These are phyloP conservation scores for Tokudaia tokunoshimensis DNA, from an alignment of 2,797 vertebrate genomes.

Conservation along the genomic window DNA sequence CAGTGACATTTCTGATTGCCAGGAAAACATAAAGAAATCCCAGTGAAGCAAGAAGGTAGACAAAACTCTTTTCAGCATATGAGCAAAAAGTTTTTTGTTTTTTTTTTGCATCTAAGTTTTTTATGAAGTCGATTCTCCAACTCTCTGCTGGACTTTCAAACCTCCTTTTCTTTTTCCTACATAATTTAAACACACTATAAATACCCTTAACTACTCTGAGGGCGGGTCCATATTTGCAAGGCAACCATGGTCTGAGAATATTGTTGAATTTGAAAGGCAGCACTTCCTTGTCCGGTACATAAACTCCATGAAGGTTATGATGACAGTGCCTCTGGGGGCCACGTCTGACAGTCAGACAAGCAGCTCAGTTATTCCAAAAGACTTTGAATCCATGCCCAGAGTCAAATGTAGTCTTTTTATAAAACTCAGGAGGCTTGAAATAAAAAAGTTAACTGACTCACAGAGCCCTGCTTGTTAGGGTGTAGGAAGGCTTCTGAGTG, in stretches of 20 bases:
- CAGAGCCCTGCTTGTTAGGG: slow-evolving; percentile 11
- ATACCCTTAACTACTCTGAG: slow-evolving; percentile 16
- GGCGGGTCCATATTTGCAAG: slow-evolving; percentile 58
- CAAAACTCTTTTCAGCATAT: slow-evolving; percentile 41
- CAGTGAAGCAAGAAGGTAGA: slow-evolving; percentile 48
- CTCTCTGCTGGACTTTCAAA: slow-evolving; percentile 56
- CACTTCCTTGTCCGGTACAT: slow-evolving; percentile 43
- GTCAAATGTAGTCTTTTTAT: slow-evolving; percentile 50
- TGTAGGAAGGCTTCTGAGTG: neutral
- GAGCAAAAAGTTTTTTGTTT: slow-evolving; percentile 62
- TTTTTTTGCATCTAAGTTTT: slow-evolving; percentile 50
- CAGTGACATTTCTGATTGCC: slow-evolving; percentile 73
- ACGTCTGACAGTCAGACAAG: slow-evolving; percentile 63
- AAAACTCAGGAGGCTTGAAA: slow-evolving; percentile 41
- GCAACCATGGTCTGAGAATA: slow-evolving; percentile 29
- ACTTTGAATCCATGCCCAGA: slow-evolving; percentile 63
- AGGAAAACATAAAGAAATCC: slow-evolving; percentile 74
- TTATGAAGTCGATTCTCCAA: slow-evolving; percentile 45
- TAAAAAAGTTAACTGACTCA: slow-evolving; percentile 55
- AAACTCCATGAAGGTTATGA: slow-evolving; percentile 13
- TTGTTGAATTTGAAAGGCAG: slow-evolving; percentile 43
- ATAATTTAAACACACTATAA: slow-evolving; percentile 58
- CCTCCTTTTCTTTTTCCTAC: slow-evolving; percentile 46
- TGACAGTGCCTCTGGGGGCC: slow-evolving; percentile 45
- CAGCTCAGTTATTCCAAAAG: slow-evolving; percentile 66